These are phyloP conservation scores for Machimus atricapillus DNA, from an alignment of 2,888 invertebrate species.

Conservation along the genomic window DNA sequence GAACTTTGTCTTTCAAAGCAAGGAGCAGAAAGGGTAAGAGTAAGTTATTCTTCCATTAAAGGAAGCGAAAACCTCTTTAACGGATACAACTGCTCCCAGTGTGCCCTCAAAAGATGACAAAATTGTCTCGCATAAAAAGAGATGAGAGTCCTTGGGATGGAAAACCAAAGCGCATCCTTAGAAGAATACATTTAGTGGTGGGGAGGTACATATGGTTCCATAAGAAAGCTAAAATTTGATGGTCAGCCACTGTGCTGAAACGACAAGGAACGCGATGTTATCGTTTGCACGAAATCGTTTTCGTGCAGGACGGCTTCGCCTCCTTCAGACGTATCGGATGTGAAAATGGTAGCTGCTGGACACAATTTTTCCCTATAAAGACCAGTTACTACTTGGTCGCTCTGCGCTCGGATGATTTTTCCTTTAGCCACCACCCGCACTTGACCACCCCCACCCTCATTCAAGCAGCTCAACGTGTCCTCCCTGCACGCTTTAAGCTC, in stretches of 20 bases:
- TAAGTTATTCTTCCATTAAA: constrained; percentile 4
- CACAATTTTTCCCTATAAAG: constrained; percentile 1
- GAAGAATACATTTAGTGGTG: not conserved
- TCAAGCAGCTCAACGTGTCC: not conserved
- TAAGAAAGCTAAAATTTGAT: constrained; percentile 30
- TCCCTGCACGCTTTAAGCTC: not conserved
- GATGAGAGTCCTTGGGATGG: not conserved
- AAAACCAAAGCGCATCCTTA: not conserved
- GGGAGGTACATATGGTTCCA: not conserved
- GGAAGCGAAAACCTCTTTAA: constrained; percentile 6
- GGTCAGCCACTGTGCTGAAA: constrained; percentile 1
- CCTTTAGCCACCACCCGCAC: not conserved
- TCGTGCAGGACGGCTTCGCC: not conserved
- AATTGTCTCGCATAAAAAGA: constrained; percentile 18
- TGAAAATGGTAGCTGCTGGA: constrained; percentile 7
- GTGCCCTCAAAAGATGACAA: not conserved
- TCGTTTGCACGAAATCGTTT: constrained; percentile 28
- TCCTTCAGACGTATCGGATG: not conserved
- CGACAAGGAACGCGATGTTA: not conserved
- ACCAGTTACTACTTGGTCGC: not conserved
- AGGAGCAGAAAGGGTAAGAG: not conserved
- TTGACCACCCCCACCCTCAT: not conserved
- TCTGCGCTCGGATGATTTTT: constrained; percentile 14
- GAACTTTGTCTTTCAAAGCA: not conserved
- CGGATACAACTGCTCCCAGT: not conserved